These are phyloP conservation scores for Crypturellus tataupa DNA, from an alignment of 2,797 vertebrate species.

Conservation along the genomic window DNA sequence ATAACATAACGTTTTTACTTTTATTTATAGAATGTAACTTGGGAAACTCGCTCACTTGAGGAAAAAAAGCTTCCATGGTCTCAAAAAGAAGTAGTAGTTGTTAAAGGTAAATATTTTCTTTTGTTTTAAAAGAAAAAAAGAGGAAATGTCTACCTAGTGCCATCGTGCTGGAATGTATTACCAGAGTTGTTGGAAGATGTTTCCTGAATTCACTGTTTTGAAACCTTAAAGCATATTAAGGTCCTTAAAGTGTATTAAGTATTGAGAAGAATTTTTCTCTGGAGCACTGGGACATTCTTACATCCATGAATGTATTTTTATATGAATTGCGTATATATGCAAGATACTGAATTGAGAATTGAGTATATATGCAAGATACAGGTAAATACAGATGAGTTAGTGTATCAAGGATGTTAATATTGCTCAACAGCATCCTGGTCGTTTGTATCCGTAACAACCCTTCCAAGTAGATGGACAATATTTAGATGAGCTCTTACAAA, in stretches of 20 bases:
- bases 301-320: not conserved
- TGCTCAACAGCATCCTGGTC: not conserved
- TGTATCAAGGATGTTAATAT: not conserved
- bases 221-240: too few relatives aligned
- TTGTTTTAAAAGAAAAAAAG: not conserved
- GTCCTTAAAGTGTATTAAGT: not conserved
- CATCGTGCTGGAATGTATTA: not conserved
- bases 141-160: not conserved
- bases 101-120: not conserved
- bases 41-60: not conserved
- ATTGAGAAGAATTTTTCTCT: not conserved
- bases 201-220: not conserved
- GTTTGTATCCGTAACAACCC: not conserved
- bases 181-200: not conserved
- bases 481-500: not conserved
- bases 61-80: not conserved
- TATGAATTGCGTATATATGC: not conserved
- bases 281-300: not conserved
- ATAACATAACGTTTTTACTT: not conserved
- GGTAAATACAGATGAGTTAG: too few relatives aligned
- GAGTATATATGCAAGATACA: not conserved
- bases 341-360: not conserved
- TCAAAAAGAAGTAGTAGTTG: not conserved
- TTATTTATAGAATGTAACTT: not conserved
- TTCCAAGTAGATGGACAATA: not conserved